A percentile compares a stretch with the other conserved stretches of the same genome.
Conservation (phyloP, 2,113 vertebrate species). For the Zingel zingel region DNA sequence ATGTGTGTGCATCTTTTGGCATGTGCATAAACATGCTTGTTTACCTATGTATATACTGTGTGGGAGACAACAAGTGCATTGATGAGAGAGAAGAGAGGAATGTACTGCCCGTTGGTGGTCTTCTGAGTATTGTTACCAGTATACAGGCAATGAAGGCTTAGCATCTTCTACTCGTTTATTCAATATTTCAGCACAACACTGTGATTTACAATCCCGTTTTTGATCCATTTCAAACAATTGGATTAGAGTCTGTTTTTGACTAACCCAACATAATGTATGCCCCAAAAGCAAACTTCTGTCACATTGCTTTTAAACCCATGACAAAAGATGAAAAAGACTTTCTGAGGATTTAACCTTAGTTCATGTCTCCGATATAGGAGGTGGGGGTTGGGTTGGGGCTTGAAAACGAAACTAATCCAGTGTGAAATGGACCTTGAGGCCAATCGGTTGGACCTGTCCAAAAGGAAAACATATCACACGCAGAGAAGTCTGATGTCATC, state of each 20-base stretch:
- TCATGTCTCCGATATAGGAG: slow-evolving; percentile 51
- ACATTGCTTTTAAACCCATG: slow-evolving; percentile 55
- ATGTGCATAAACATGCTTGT: slow-evolving; percentile 18
- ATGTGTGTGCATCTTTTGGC: slow-evolving; percentile 1
- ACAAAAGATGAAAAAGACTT: slow-evolving; percentile 63
- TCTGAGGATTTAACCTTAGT: slow-evolving; percentile 66
- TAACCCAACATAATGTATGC: slow-evolving; percentile 35
- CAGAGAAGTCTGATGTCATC: slow-evolving; percentile 66
- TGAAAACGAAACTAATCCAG: slow-evolving; percentile 81
- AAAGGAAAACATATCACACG: slow-evolving; percentile 71
- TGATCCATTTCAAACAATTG: slow-evolving; percentile 54
- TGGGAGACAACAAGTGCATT: neutral
- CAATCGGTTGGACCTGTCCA: slow-evolving; percentile 64
- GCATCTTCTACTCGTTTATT: slow-evolving; percentile 35
- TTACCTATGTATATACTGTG: slow-evolving; percentile 27
- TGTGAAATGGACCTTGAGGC: slow-evolving; percentile 80
- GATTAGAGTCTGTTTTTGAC: slow-evolving; percentile 50
- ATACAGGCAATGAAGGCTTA: neutral
- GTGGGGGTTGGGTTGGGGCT: slow-evolving; percentile 43
- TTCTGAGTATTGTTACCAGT: slow-evolving; percentile 24
- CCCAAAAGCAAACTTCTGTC: slow-evolving; percentile 46
- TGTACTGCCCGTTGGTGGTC: slow-evolving; percentile 39
- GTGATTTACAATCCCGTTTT: slow-evolving; percentile 38
- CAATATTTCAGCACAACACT: slow-evolving; percentile 10
- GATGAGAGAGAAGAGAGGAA: slow-evolving; percentile 33